Conservation (phyloP, 2,797 vertebrate genomes). For the Takifugu ocellatus region DNA sequence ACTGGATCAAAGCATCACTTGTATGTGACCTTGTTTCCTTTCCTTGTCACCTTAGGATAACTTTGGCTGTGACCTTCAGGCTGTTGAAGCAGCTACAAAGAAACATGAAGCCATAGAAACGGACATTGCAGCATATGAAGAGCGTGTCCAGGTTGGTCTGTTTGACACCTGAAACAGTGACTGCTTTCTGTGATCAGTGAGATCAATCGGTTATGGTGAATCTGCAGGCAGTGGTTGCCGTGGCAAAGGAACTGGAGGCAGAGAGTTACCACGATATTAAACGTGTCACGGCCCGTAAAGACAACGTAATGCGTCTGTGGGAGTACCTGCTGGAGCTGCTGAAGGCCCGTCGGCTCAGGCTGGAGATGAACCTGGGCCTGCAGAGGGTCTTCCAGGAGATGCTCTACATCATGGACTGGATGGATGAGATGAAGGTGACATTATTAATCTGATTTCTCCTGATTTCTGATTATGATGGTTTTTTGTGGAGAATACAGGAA, state of each 20-base stretch:
- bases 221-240: constrained; percentile 83
- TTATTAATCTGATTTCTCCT: no score
- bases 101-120: constrained; percentile 96
- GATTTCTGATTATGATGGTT: no score
- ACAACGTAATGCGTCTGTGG: constrained; percentile 95
- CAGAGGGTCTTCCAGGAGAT: constrained; percentile 98
- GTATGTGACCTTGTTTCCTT: not conserved
- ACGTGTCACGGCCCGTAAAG: constrained; percentile 87
- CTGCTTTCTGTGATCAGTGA: not conserved
- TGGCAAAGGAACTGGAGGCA: constrained; percentile 89
- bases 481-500: no score
- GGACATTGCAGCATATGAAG: constrained; percentile 91
- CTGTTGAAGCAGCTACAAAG: constrained; percentile 91
- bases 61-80: constrained; percentile 93
- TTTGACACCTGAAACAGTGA: not conserved
- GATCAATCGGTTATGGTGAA: not conserved
- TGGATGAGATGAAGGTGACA: constrained; percentile 95
- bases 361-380: constrained; percentile 92
- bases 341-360: constrained; percentile 83
- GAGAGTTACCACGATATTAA: constrained; percentile 94
- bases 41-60: constrained; percentile 79
- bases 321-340: constrained; percentile 96
- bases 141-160: constrained; percentile 78
- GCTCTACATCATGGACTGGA: constrained; percentile 99
- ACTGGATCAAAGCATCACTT: no score